Conservation (phyloP, 2,888 invertebrate genomes). For the Parnassius glacialis region DNA sequence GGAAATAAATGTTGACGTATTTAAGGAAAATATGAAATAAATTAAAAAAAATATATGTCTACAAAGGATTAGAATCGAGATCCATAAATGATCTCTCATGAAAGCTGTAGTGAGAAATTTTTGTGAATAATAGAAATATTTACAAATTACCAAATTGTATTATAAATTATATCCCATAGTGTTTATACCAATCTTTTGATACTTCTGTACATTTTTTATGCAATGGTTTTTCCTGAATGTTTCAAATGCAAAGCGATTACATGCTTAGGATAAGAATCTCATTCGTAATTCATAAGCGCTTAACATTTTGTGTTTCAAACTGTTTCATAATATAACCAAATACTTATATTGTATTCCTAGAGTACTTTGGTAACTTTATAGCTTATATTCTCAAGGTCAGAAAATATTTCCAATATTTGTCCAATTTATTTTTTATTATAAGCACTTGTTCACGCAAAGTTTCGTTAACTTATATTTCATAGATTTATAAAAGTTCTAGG, state of each 20-base stretch:
- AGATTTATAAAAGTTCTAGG: constrained; percentile 5
- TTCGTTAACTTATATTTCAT: constrained; percentile 2
- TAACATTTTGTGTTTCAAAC: constrained; percentile 5
- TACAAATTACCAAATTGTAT: constrained; percentile 48
- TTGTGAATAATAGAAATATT: constrained; percentile 40
- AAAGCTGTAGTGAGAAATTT: constrained; percentile 73
- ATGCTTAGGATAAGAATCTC: constrained; percentile 1
- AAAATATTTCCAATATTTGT: not conserved
- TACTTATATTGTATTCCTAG: not conserved
- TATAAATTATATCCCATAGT: constrained; percentile 67
- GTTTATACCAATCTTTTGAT: constrained; percentile 75
- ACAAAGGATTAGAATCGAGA: constrained; percentile 31
- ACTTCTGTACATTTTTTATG: constrained; percentile 58
- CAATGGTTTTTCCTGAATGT: constrained; percentile 16
- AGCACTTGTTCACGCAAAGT: not conserved
- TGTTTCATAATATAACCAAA: not conserved
- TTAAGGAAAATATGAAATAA: constrained; percentile 35
- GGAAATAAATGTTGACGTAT: constrained; percentile 46
- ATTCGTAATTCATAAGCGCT: not conserved
- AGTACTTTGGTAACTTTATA: constrained; percentile 7
- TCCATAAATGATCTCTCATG: constrained; percentile 52
- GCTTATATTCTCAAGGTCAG: constrained; percentile 7
- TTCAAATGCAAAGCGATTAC: not conserved
- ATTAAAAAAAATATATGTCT: constrained; percentile 33
- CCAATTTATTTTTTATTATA: not conserved